Evolutionary conservation across 1,140 invertebrate species (phyloP), one percentile per base, ranked within the genome.

Genomic region (Hesperophylax magnus): DNA sequence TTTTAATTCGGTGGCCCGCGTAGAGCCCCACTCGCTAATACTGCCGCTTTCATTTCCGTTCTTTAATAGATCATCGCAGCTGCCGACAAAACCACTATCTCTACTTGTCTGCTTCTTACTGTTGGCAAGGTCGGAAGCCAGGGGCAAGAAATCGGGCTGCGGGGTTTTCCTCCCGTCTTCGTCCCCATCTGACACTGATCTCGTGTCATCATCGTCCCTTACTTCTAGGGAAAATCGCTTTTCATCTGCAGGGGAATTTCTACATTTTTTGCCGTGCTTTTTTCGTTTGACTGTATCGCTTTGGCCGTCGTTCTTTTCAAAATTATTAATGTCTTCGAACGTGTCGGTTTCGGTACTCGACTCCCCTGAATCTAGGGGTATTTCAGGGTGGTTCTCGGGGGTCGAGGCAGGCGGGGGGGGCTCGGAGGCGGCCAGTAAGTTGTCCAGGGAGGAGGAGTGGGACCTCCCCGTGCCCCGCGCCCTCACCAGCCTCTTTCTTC

Each of bases 81-180:
- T 97, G 4, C 96, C 96, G 53, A 97, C 93, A 84, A 97, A 97
- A 4, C 96, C 96, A 83, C 95, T 96, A 86, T 97, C 96, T 76
- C 96, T 90, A 85, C 95, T 96, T 78, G 96, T 95, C 85, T 96
- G 94, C 86, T 95, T 94, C 77, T 91, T 91, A 60, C 88, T 90
- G 86, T 90, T 90, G 65, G 89, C 90, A 39, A 92, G 86, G 85
- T 91, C 90, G 79, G 87, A 89, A 79, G 88, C 88, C 67, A 91
- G 87, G 63, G 89, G 88, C 84, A 88, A 88, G 84, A 91, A 90
- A 82, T 93, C 92, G 0, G 92, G 92, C 82, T 94, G 90, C 2
- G 93, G 92, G n/a, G 92, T 92, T 84, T 91, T 91, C 56, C 92
- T 89, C 54, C 92, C 90, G 56, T 92, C 90, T 11, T 93, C 92